Base-by-base conservation (phyloP, 2,888 invertebrate species). In the Nemotelus pantherinus region DNA sequence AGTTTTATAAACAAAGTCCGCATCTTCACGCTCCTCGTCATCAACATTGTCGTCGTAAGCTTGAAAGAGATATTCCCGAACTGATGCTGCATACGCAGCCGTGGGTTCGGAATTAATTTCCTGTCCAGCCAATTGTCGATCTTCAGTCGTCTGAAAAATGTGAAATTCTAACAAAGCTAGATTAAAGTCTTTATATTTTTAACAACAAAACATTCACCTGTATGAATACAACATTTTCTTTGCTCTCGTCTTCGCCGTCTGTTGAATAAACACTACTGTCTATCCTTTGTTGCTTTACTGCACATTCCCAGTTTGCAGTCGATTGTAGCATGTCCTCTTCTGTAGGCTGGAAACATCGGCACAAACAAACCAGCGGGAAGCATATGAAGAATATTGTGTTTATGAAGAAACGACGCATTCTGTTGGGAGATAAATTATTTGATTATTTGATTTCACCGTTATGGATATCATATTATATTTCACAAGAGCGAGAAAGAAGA, bases 311-410 rank as follows among this genome's bases (percentile, higher is more conserved):
- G 76, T 83, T 83, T 43, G 71, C 7, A 6, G 10, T 67, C 6
- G 48, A n/a, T 44, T 80, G 77, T 71, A 82, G 77, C 10, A 83
- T 78, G 75, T 85, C 84, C 48, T 84, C 83, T 7, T 82, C 79
- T 47, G 78, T 81, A 1, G 84, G 83, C 9, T 79, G 80, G 74
- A 84, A 85, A 50, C 84, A 84, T 53, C 83, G 83, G 78, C 85
- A 85, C 77, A 83, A 83, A 63, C 80, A 82, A 25, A 82, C 70
- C 80, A 82, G 84, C 39, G 82, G 83, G 63, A 82, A 80, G 2
- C 83, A 80, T 10, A 83, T 60, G 72, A 83, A 85, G 76, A 84
- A 83, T 7, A 84, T 58, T 10, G 78, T 58, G 71, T 85, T 85
- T n/a, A 83, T 79, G 45, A 82, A 80, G 80, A 85, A 84, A 67